A percentile compares a stretch with the other conserved stretches of the same genome.
phyloP scores from a whole-genome alignment of 2,888 invertebrate species.

The Hyalella azteca region DNA sequence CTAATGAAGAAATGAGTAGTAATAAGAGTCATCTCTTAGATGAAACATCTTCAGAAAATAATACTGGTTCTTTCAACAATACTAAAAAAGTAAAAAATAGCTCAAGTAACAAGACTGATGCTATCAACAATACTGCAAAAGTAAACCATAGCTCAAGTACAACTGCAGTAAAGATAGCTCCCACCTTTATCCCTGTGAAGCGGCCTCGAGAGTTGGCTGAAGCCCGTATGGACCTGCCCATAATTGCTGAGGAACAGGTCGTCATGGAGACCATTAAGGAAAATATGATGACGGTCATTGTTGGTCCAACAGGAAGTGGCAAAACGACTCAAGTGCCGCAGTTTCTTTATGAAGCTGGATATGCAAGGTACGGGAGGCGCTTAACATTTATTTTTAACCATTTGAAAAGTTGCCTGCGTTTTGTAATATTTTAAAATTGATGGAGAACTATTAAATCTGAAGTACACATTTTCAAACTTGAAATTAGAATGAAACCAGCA shows the following conservation, averaged over 20 bases:
- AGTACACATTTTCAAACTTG: too few relatives aligned
- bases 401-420: too few relatives aligned
- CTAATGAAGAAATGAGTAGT: background rate
- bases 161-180: background rate
- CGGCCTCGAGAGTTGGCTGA: constrained; percentile 79
- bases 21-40: background rate
- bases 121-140: background rate
- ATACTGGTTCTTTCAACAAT: background rate
- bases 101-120: background rate
- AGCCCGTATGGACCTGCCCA: constrained; percentile 84
- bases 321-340: constrained; percentile 99
- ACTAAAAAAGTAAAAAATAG: background rate
- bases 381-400: too few relatives aligned
- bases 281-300: constrained; percentile 69
- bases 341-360: constrained; percentile 97
- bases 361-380: constrained; percentile 71
- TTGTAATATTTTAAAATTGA: too few relatives aligned
- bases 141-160: too few relatives aligned
- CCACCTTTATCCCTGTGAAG: background rate
- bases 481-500: too few relatives aligned
- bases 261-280: constrained; percentile 96
- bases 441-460: too few relatives aligned
- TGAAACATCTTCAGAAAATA: background rate
- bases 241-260: constrained; percentile 87
- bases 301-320: constrained; percentile 94